These are phyloP conservation scores for Leucoptera coffeella DNA, from an alignment of 2,888 invertebrate genomes.

Conservation along the genomic window DNA sequence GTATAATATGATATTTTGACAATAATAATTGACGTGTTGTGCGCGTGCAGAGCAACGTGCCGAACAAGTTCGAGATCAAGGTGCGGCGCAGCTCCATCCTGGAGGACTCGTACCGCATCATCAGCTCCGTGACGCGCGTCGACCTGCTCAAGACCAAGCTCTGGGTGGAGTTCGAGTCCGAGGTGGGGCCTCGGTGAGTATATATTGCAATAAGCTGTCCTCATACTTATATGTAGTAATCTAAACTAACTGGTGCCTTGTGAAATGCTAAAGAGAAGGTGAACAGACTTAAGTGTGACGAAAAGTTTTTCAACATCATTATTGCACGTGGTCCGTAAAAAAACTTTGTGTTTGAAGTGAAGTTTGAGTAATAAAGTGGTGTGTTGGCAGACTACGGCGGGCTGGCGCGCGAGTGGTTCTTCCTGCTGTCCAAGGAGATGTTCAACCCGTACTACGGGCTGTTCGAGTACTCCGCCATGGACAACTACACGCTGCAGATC, in stretches of 20 bases:
- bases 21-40: no score
- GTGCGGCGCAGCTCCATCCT: slow-evolving; percentile 84
- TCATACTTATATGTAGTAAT: no score
- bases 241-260: no score
- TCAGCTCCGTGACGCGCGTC: slow-evolving; percentile 83
- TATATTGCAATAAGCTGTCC: no score
- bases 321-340: no score
- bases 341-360: no score
- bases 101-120: slow-evolving; percentile 95
- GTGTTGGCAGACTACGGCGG: slow-evolving; percentile 84
- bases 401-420: slow-evolving; percentile 97
- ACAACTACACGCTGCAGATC: slow-evolving; percentile 98
- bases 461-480: slow-evolving; percentile 99
- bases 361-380: neutral
- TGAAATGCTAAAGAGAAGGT: no score
- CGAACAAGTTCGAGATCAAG: slow-evolving; percentile 97
- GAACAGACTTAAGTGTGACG: no score
- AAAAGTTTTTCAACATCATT: no score
- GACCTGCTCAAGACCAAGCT: slow-evolving; percentile 94
- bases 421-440: slow-evolving; percentile 97
- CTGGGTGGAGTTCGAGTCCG: slow-evolving; percentile 98
- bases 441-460: slow-evolving; percentile 99
- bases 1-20: no score
- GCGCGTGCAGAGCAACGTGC: slow-evolving; percentile 84
- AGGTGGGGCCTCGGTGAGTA: slow-evolving; percentile 71